phyloP scores from a whole-genome alignment of 2,113 vertebrate genomes.

The Entomyzon cyanotis region DNA sequence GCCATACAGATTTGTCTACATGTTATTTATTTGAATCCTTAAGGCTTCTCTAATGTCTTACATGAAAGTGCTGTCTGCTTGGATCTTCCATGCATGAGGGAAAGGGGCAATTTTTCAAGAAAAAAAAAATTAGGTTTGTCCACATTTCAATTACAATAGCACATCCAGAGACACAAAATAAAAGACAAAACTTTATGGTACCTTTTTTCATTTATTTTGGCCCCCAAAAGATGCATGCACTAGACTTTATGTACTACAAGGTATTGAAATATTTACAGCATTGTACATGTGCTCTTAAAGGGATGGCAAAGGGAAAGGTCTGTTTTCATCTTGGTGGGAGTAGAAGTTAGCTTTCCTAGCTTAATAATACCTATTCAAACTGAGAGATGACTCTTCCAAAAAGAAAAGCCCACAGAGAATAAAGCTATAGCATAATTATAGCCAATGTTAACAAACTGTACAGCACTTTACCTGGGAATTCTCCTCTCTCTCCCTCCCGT shows the following conservation, averaged over 20 bases:
- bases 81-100: constrained; percentile 73
- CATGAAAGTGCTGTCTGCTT: constrained; percentile 60
- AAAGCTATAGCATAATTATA: constrained; percentile 62
- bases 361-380: constrained; percentile 58
- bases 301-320: constrained; percentile 49
- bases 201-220: constrained; percentile 81
- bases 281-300: constrained; percentile 78
- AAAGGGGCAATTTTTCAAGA: constrained; percentile 34
- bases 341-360: constrained; percentile 46
- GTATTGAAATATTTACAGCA: constrained; percentile 93
- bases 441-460: constrained; percentile 22
- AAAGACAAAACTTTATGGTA: constrained; percentile 81
- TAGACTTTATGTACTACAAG: constrained; percentile 89
- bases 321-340: constrained; percentile 37
- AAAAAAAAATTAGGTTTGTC: constrained; percentile 40
- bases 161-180: constrained; percentile 81
- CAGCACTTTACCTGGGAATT: constrained; percentile 24
- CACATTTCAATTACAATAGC: constrained; percentile 70
- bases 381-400: constrained; percentile 70
- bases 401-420: constrained; percentile 63
- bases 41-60: constrained; percentile 69
- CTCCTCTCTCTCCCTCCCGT: neutral
- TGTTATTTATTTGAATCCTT: constrained; percentile 61
- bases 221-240: constrained; percentile 91
- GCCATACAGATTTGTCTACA: constrained; percentile 56